Percentiles rank a stretch among this genome's conserved stretches.
phyloP scores from a whole-genome alignment of 2,113 vertebrate species.

The Trogon melanurus region DNA sequence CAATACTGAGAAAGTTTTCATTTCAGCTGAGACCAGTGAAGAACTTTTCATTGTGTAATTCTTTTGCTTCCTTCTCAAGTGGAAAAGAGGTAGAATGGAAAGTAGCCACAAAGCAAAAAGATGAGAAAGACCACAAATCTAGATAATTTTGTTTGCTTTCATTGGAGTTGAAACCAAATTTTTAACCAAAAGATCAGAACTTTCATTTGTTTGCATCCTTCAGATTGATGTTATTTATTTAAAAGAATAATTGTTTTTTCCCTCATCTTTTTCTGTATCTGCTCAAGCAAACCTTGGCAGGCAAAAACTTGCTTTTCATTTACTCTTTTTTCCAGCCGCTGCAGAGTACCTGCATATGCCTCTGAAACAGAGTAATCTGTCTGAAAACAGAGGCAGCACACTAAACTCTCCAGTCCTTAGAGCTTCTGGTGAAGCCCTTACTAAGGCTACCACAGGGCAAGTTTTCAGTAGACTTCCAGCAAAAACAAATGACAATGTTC shows the following conservation, averaged over 20 bases:
- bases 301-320: background rate
- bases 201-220: background rate
- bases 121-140: background rate
- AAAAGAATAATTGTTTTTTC: background rate
- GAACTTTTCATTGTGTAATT: background rate
- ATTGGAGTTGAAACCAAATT: background rate
- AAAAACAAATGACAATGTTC: background rate
- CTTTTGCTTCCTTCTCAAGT: background rate
- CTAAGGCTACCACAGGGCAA: background rate
- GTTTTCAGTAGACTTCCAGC: background rate
- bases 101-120: background rate
- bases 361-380: background rate
- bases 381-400: background rate
- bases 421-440: background rate
- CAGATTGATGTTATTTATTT: background rate
- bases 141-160: background rate
- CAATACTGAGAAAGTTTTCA: background rate
- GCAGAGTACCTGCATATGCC: background rate
- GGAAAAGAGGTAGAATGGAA: background rate
- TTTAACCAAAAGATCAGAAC: background rate
- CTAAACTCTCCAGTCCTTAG: background rate
- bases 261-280: background rate
- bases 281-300: background rate
- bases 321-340: background rate
- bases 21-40: background rate